A percentile compares a stretch with the other conserved stretches of the same genome.
Conservation (phyloP, 2,797 vertebrate genomes). For the Gephyroberyx darwinii region DNA sequence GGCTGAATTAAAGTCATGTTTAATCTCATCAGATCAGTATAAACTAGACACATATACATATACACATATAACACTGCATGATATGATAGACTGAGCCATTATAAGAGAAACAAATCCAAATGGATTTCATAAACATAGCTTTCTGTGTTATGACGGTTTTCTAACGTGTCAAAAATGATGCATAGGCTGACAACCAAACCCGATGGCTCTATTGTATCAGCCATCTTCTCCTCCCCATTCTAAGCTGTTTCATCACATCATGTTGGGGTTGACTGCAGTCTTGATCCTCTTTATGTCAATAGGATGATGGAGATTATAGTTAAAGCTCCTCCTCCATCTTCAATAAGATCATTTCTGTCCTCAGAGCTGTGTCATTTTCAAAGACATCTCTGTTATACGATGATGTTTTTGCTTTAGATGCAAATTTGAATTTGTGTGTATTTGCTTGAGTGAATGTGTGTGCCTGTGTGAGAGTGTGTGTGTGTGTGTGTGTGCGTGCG, state of each 20-base stretch:
- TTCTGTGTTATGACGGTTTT: background rate
- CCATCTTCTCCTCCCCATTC: conserved; percentile 56
- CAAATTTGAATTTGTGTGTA: conserved; percentile 19
- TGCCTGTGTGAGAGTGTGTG: conserved; percentile 16
- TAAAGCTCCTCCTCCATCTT: conserved; percentile 68
- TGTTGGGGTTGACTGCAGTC: conserved; percentile 64
- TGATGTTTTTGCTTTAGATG: conserved; percentile 14
- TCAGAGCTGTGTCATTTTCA: conserved; percentile 63
- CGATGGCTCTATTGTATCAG: conserved; percentile 58
- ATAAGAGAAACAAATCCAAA: background rate
- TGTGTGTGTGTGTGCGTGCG: conserved; percentile 3
- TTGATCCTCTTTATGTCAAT: conserved; percentile 79
- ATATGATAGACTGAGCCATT: background rate
- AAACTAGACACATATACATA: too few species aligned
- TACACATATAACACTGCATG: background rate
- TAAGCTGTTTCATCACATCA: conserved; percentile 71
- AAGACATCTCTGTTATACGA: conserved; percentile 44
- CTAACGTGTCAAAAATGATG: conserved; percentile 40
- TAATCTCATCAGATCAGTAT: background rate
- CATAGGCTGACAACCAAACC: conserved; percentile 44
- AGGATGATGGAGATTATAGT: conserved; percentile 77
- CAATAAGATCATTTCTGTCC: conserved; percentile 74
- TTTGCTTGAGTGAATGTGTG: background rate
- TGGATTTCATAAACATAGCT: background rate
- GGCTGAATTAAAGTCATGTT: background rate